phyloP scores from a whole-genome alignment of 2,113 vertebrate species.

The Sturnira hondurensis region DNA sequence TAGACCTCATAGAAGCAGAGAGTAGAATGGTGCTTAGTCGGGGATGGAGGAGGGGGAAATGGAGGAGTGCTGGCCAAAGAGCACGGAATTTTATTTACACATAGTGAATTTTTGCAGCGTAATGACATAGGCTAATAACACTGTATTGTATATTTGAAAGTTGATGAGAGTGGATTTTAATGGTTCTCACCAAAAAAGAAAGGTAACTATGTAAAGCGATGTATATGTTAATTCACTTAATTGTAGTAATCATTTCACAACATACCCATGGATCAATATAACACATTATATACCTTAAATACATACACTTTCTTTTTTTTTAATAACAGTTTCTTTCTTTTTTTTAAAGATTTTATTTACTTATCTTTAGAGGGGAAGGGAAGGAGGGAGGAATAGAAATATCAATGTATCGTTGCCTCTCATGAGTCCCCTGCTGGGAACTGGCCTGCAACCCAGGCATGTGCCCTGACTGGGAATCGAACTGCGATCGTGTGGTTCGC shows the following conservation, averaged over 20 bases:
- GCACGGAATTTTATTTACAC: not conserved
- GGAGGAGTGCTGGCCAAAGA: not conserved
- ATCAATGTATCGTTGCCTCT: no score
- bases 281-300: not conserved
- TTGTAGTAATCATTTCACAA: not conserved
- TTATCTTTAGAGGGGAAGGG: no score
- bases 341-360: no score
- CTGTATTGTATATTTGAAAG: not conserved
- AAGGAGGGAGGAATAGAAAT: no score
- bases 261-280: not conserved
- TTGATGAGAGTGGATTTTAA: not conserved
- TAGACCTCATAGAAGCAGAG: not conserved
- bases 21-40: not conserved
- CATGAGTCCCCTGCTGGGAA: no score
- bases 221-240: not conserved
- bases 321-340: no score
- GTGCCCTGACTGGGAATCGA: no score
- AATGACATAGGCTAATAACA: not conserved
- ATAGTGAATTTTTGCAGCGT: not conserved
- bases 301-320: not conserved
- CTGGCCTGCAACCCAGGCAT: no score
- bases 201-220: not conserved
- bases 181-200: not conserved
- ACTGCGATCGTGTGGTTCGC: no score
- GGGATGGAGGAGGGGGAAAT: not conserved